These are phyloP conservation scores for Scolopax rusticola DNA, from an alignment of 2,797 vertebrate species.

Conservation along the genomic window DNA sequence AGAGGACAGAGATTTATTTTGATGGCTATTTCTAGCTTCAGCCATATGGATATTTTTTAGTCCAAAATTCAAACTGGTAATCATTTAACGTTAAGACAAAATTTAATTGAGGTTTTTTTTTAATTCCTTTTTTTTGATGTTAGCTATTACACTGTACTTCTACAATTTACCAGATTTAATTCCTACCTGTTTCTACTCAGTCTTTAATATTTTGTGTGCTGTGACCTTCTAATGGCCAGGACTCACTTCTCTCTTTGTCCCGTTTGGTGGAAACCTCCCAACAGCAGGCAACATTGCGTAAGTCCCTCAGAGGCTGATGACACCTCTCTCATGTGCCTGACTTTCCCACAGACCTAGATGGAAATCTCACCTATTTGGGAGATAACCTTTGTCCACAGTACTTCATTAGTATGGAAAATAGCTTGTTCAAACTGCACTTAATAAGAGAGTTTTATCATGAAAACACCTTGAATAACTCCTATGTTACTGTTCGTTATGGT, in stretches of 20 bases:
- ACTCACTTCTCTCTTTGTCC: neutral
- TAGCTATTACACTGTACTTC: neutral
- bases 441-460: neutral
- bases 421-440: neutral
- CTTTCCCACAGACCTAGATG: neutral
- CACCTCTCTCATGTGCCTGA: fast-evolving
- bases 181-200: neutral
- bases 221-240: neutral
- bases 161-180: neutral
- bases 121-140: fast-evolving
- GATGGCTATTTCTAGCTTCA: neutral
- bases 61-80: neutral
- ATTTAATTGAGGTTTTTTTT: neutral
- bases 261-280: neutral
- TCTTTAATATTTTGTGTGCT: neutral
- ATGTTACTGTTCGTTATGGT: neutral
- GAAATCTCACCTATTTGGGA: neutral
- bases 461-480: neutral
- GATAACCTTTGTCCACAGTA: neutral
- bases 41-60: neutral
- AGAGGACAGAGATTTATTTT: neutral
- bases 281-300: fast-evolving
- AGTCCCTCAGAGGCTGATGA: neutral
- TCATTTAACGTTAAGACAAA: neutral
- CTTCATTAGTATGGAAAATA: neutral